A percentile compares a stretch with the other conserved stretches of the same genome.
These are phyloP conservation scores for Drosophila kokeensis DNA, from an alignment of 2,888 invertebrate genomes.

Conservation along the genomic window DNA sequence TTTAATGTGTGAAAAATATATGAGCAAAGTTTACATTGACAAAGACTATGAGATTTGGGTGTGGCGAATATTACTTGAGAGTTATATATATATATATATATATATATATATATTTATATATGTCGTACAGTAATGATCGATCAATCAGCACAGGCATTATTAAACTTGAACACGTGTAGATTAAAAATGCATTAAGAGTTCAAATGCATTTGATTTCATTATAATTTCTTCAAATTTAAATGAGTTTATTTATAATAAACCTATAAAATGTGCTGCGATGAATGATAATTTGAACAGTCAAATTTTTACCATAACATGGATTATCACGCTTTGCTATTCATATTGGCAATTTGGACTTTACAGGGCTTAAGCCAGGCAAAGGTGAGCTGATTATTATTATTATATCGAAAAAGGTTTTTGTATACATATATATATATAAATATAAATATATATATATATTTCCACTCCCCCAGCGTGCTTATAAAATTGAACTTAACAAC, in stretches of 20 bases:
- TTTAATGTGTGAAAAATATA: background rate
- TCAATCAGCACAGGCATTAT: background rate
- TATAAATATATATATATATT: background rate
- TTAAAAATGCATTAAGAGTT: constrained; percentile 49
- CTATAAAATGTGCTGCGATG: background rate
- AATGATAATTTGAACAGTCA: background rate
- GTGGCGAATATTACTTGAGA: too few species aligned
- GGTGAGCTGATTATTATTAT: constrained; percentile 8
- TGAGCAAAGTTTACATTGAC: background rate
- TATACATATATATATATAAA: background rate
- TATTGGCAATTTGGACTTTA: background rate
- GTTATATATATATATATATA: background rate
- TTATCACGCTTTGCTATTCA: background rate
- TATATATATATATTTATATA: background rate
- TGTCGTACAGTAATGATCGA: background rate
- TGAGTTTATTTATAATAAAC: background rate
- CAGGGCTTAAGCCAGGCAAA: background rate
- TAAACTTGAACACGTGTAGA: constrained; percentile 5
- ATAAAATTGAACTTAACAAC: constrained; percentile 9
- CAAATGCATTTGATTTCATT: constrained; percentile 3
- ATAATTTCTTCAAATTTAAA: constrained; percentile 2
- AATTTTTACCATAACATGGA: constrained; percentile 10
- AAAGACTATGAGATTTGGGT: too few species aligned
- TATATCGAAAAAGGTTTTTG: background rate
- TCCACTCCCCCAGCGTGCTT: background rate